Conservation (phyloP, 2,113 vertebrate genomes). For the Lepus americanus region DNA sequence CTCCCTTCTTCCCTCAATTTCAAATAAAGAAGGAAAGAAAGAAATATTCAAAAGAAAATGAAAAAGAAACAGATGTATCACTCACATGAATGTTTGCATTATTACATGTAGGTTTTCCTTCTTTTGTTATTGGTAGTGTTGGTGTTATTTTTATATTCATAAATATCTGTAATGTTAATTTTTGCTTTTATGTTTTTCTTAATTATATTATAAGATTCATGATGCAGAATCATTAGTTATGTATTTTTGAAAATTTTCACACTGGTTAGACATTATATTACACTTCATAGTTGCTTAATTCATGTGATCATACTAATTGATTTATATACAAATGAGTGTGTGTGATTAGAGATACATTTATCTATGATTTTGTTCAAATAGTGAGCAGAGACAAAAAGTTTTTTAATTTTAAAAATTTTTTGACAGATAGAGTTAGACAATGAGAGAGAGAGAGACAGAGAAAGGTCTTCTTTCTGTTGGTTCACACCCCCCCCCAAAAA, state of each 20-base stretch:
- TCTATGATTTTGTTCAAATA: background rate
- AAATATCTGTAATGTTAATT: background rate
- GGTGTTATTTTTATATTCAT: background rate
- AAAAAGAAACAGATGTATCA: background rate
- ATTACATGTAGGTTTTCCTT: background rate
- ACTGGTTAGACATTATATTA: background rate
- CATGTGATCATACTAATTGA: background rate
- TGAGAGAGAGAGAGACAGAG: no score
- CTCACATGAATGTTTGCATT: background rate
- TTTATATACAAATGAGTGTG: slow-evolving; percentile 14
- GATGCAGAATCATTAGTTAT: background rate
- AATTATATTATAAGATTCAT: background rate
- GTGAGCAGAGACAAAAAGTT: background rate
- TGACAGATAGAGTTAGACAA: no score
- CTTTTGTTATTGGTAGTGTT: background rate
- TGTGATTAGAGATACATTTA: slow-evolving; percentile 35
- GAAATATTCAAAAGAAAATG: background rate
- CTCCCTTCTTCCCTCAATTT: no score
- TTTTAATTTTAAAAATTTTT: no score
- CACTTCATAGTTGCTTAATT: slow-evolving; percentile 42
- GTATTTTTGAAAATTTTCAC: background rate
- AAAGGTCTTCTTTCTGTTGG: no score
- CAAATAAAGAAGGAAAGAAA: no score
- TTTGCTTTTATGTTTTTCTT: slow-evolving; percentile 14
- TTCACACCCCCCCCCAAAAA: no score